A percentile compares a stretch with the other conserved stretches of the same genome.
Evolutionary conservation across 2,797 vertebrate genomes (phyloP).

Genomic region (Loriculus beryllinus): DNA sequence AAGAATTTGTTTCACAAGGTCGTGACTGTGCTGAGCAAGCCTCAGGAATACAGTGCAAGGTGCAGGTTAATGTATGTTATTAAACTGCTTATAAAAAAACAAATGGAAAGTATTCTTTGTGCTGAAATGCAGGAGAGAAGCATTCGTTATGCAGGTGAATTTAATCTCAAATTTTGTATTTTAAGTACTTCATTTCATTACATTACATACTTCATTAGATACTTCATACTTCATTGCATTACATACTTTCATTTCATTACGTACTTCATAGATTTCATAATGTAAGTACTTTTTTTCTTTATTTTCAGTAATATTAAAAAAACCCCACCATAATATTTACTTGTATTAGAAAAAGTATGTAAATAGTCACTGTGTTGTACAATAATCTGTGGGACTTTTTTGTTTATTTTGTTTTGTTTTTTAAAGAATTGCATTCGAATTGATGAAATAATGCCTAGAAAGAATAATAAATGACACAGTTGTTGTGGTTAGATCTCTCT

Average conservation of each 20-base stretch:
- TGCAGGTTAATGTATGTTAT: neutral
- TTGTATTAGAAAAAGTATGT: conserved; percentile 78
- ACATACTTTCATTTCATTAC: neutral
- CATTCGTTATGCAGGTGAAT: neutral
- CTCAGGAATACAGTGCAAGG: neutral
- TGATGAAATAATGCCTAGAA: conserved; percentile 76
- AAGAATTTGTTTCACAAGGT: neutral
- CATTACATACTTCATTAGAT: neutral
- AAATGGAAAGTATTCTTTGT: neutral
- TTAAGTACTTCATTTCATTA: conserved; percentile 4
- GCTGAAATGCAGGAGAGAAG: neutral
- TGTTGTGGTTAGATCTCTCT: conserved; percentile 71
- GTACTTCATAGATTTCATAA: neutral
- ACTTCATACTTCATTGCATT: neutral
- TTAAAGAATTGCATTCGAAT: conserved; percentile 11
- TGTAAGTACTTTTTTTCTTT: neutral
- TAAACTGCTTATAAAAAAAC: neutral
- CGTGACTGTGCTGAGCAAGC: neutral
- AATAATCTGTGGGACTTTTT: conserved; percentile 16
- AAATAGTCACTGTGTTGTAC: conserved; percentile 78
- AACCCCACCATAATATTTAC: conserved; percentile 66
- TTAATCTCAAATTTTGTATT: neutral
- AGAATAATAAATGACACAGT: conserved; percentile 79
- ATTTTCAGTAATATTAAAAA: conserved; percentile 72
- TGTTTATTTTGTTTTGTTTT: neutral